Evolutionary conservation across 1,140 invertebrate genomes (phyloP), one percentile per base, ranked within the genome.

Genomic region (Akabosia matsudoensis): DNA sequence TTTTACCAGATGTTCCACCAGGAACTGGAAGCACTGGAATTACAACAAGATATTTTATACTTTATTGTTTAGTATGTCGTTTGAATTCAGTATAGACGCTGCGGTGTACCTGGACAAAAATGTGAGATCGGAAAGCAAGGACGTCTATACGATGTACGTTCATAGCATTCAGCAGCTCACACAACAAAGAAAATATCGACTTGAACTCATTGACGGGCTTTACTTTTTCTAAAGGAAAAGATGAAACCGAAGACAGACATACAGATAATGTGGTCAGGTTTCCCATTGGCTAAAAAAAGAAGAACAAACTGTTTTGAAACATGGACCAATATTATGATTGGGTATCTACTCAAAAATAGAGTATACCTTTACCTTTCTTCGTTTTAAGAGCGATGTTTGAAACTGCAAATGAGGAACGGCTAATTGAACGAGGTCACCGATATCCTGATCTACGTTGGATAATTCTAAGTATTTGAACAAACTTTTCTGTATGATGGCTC

Each of bases 141-240:
- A 81, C 78, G 76, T 81, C 80, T 28, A 77, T 52, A 2, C 80
- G 67, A 74, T 81, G 78, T 16, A 78, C 34, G 16, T 51, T 76
- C 34, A 81, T 77, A 24, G 78, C 78, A 76, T 78, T 81, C 31
- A 81, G 16, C 1, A 81, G 61, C 16, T 81, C 78, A 13, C 64
- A 54, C 16, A 70, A 30, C 18, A 16, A 28, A 26, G 75, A 79
- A 74, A 81, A 81, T 24, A 76, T 74, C 73, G 73, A 76, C 30
- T 37, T 75, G 34, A 77, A 81, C 1, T 64, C 1, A 28, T 33
- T 13, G 24, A 73, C 54, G 54, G 76, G 73, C n/a, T 72, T 22
- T 33, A 79, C 73, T 54, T 67, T 33, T 14, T 70, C 70, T 1
- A 81, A 54, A 10, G 80, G 80, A 31, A 70, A 64, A 1, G 73